Evolutionary conservation across 1,140 invertebrate genomes (phyloP).

Genomic region (Ruditapes philippinarum): DNA sequence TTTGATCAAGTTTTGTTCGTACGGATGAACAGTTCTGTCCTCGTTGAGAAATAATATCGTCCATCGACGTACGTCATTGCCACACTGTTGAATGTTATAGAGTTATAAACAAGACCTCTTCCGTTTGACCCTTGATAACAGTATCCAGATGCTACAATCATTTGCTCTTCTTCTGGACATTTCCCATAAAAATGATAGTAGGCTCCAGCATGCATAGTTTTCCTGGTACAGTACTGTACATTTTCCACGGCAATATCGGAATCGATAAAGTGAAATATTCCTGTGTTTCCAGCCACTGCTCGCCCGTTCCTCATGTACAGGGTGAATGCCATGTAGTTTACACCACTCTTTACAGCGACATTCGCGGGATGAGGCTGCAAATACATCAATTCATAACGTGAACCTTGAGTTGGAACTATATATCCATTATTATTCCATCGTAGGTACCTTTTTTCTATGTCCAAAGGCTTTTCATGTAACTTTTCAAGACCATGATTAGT

Average conservation of each 20-base stretch:
- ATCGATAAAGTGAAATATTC: neutral
- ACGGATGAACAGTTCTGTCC: neutral
- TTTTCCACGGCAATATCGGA: neutral
- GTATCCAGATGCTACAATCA: neutral
- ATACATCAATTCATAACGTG: neutral
- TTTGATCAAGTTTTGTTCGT: neutral
- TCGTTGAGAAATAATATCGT: neutral
- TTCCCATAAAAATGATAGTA: conserved; percentile 16
- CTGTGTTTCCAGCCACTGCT: neutral
- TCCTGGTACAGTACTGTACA: neutral
- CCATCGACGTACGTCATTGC: neutral
- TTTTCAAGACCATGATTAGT: neutral
- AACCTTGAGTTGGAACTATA: neutral
- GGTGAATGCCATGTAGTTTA: conserved; percentile 17
- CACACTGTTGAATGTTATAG: neutral
- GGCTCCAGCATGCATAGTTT: neutral
- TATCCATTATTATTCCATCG: neutral
- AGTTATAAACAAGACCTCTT: neutral
- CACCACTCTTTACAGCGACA: neutral
- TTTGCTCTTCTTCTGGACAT: neutral
- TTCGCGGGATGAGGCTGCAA: neutral
- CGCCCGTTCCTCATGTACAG: neutral
- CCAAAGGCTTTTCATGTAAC: too few relatives aligned
- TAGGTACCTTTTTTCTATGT: neutral
- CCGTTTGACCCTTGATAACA: conserved; percentile 1